Evolutionary conservation across 1,140 invertebrate genomes (phyloP).

Genomic region (Drosophila lowei): DNA sequence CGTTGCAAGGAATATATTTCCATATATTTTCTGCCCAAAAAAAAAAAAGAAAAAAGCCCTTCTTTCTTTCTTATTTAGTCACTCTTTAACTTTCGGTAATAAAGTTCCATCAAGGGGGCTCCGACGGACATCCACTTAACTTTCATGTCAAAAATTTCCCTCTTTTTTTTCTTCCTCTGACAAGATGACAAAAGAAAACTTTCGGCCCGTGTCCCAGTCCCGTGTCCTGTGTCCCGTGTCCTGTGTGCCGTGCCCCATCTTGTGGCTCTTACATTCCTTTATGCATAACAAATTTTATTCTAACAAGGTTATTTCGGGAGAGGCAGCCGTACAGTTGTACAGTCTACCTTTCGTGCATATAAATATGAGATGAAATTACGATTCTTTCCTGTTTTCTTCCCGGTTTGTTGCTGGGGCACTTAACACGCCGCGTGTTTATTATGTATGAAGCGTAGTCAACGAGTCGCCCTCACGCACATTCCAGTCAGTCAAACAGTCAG

Average conservation of each 20-base stretch:
- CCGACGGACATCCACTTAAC: slow-evolving; percentile 17
- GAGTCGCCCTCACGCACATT: slow-evolving; percentile 67
- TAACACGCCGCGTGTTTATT: slow-evolving; percentile 79
- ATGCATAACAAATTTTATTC: slow-evolving; percentile 38
- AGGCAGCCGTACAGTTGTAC: slow-evolving; percentile 8
- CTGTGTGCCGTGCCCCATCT: neutral
- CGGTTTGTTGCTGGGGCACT: slow-evolving; percentile 50
- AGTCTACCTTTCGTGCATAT: slow-evolving; percentile 40
- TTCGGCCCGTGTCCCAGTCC: slow-evolving; percentile 6
- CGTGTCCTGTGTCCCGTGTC: too few species aligned
- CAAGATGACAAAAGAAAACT: slow-evolving; percentile 37
- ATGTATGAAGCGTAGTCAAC: slow-evolving; percentile 80
- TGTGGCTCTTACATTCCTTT: slow-evolving; percentile 15
- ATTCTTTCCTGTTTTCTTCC: slow-evolving; percentile 18
- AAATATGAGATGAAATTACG: slow-evolving; percentile 41
- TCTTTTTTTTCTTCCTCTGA: slow-evolving; percentile 8
- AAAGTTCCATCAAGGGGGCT: neutral
- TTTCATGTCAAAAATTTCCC: slow-evolving; percentile 31
- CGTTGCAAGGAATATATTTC: too few species aligned
- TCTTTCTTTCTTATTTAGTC: too few species aligned
- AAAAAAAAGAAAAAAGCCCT: too few species aligned
- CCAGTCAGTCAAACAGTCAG: slow-evolving; percentile 14
- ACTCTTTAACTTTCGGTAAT: slow-evolving; percentile 1
- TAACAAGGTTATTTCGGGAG: slow-evolving; percentile 42
- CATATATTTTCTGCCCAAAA: too few species aligned